phyloP scores from a whole-genome alignment of 2,888 invertebrate species.

The Pseudeuparius sepicola region DNA sequence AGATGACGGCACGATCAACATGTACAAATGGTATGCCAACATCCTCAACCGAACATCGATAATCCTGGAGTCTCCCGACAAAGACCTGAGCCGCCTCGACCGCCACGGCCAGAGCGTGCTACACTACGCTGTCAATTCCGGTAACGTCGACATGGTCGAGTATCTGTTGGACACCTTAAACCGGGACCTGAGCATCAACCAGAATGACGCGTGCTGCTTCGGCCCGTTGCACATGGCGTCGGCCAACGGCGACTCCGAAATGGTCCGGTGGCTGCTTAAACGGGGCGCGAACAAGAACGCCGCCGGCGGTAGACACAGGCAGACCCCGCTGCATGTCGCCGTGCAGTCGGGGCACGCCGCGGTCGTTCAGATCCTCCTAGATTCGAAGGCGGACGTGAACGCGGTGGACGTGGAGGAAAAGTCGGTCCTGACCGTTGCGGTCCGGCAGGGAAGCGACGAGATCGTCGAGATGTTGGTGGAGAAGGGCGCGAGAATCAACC shows the following conservation, averaged over 20 bases:
- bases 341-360: conserved; percentile 35
- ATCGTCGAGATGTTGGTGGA: conserved; percentile 43
- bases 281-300: conserved; percentile 34
- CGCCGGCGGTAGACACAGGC: conserved; percentile 36
- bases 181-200: conserved; percentile 52
- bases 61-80: conserved; percentile 36
- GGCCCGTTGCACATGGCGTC: conserved; percentile 61
- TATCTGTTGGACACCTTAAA: conserved; percentile 36
- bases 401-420: conserved; percentile 40
- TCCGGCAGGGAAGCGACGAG: conserved; percentile 36
- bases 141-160: conserved; percentile 49
- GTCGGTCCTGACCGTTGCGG: conserved; percentile 41
- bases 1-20: conserved; percentile 28
- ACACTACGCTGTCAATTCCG: conserved; percentile 64
- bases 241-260: conserved; percentile 46
- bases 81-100: conserved; percentile 51
- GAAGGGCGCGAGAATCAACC: conserved; percentile 53
- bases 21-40: conserved; percentile 63
- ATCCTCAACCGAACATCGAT: conserved; percentile 55
- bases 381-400: conserved; percentile 50
- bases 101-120: conserved; percentile 55
- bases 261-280: conserved; percentile 37
- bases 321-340: conserved; percentile 39
- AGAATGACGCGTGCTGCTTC: conserved; percentile 53
- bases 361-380: conserved; percentile 33